Evolutionary conservation across 2,113 vertebrate species (phyloP), one percentile per base, ranked within the genome.

Genomic region (Microcebus tavaratra): DNA sequence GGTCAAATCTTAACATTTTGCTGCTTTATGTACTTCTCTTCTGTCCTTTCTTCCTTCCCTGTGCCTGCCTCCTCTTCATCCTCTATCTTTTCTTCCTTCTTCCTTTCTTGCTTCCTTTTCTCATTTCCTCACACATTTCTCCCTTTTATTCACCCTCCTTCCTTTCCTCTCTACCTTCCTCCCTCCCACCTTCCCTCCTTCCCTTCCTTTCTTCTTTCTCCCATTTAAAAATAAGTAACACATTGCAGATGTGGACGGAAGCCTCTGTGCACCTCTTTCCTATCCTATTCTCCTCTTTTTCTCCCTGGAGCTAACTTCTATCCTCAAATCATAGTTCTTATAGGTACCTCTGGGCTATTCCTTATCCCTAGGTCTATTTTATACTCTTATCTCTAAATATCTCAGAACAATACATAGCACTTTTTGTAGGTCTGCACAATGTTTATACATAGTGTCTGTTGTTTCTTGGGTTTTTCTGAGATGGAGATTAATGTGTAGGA

Each of bases 161-260:
- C 18, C 8, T 18, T 68, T 14, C 0, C 2, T 75, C 1, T 13
- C 27, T 39, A 1, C 20, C 8, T 6, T 0, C 36, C 12, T 29
- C 12, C 39, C 55, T 42, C 83, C 39, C 27, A 8, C 8, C 9
- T 11, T 5, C 3, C 27, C 3, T 4, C 0, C 36, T 8, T 29
- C 17, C 34, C 45, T 42, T 89, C 27, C 27, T 4, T 67, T 55
- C 25, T 36, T 81, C 29, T 53, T 31, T 34, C n/a, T 85, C 10
- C 1, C 23, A 34, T 76, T 85, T 27, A 15, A 79, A 59, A 87
- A 67, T 85, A 55, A 78, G 70, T 42, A 79, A 45, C 12, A 42
- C 50, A 25, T 75, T 76, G 27, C 5, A 57, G 23, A 34, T 70
- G 18, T 0, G 5, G 3, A 48, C 34, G 39, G 29, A 34, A 14